These are phyloP conservation scores for Bombus consobrinus DNA, from an alignment of 1,140 invertebrate genomes.

Conservation along the genomic window DNA sequence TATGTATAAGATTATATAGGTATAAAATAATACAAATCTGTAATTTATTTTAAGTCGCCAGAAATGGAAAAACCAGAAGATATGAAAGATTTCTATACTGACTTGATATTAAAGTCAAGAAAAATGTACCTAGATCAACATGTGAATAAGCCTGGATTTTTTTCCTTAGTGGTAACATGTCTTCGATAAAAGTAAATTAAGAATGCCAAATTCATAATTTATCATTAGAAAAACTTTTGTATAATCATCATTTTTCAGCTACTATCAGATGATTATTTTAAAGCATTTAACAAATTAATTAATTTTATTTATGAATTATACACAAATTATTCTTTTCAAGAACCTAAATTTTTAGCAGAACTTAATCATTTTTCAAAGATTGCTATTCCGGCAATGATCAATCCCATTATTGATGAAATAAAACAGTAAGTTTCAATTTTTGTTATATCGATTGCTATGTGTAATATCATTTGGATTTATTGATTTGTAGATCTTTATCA, in stretches of 20 bases:
- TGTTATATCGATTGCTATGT: background rate
- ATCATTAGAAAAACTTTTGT: background rate
- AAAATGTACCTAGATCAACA: slow-evolving; percentile 69
- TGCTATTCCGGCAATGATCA: slow-evolving; percentile 50
- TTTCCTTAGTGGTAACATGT: slow-evolving; percentile 63
- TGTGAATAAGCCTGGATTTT: slow-evolving; percentile 70
- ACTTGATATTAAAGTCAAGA: slow-evolving; percentile 67
- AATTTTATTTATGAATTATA: slow-evolving; percentile 62
- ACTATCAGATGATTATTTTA: slow-evolving; percentile 64
- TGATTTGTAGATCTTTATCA: slow-evolving; percentile 56
- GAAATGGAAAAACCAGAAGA: slow-evolving; percentile 39
- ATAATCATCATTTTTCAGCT: slow-evolving; percentile 57
- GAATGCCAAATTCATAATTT: background rate
- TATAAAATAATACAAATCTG: background rate
- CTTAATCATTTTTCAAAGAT: slow-evolving; percentile 55
- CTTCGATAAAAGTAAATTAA: background rate
- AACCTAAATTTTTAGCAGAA: slow-evolving; percentile 55
- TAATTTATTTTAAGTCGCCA: slow-evolving; percentile 4
- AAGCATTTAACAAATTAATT: slow-evolving; percentile 55
- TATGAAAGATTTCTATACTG: slow-evolving; percentile 65
- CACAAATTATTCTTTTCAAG: slow-evolving; percentile 30
- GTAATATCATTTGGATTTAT: background rate
- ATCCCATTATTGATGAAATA: slow-evolving; percentile 57
- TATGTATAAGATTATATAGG: background rate
- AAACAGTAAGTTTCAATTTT: slow-evolving; percentile 47